Conservation (phyloP, 1,140 invertebrate species). For the Apolygus lucorum region DNA sequence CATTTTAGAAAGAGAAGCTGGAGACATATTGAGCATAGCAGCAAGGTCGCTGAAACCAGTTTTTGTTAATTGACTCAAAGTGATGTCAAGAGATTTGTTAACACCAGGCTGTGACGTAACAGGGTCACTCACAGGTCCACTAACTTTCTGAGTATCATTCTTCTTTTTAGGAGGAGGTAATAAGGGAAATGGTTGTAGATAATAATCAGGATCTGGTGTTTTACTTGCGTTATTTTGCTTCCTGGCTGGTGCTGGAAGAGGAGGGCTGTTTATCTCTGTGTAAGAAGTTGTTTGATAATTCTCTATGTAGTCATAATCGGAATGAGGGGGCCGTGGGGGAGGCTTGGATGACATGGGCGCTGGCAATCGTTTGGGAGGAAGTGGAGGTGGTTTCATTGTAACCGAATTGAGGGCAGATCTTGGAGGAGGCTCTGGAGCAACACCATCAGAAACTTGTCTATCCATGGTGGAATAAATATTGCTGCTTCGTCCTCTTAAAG, state of each 20-base stretch:
- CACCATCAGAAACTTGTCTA: slow-evolving; percentile 37
- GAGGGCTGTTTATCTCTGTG: slow-evolving; percentile 43
- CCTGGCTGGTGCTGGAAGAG: slow-evolving; percentile 52
- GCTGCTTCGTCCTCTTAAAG: slow-evolving; percentile 25
- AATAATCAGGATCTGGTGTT: slow-evolving; percentile 50
- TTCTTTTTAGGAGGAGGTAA: slow-evolving; percentile 40
- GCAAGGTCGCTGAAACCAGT: slow-evolving; percentile 70
- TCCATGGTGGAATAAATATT: slow-evolving; percentile 29
- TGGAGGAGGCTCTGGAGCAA: slow-evolving; percentile 60
- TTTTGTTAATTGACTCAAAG: slow-evolving; percentile 68
- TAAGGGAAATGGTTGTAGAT: slow-evolving; percentile 42
- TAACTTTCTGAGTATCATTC: slow-evolving; percentile 17
- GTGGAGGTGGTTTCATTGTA: slow-evolving; percentile 63
- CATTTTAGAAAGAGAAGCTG: slow-evolving; percentile 67
- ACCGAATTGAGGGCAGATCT: slow-evolving; percentile 46
- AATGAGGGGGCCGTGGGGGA: slow-evolving; percentile 55
- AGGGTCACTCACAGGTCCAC: slow-evolving; percentile 3
- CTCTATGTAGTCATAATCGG: slow-evolving; percentile 53
- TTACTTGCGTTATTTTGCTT: slow-evolving; percentile 40
- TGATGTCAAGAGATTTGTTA: slow-evolving; percentile 54
- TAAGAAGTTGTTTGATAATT: slow-evolving; percentile 43
- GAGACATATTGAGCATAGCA: slow-evolving; percentile 60
- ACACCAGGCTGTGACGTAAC: not conserved
- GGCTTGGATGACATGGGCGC: slow-evolving; percentile 43
- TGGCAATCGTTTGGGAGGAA: slow-evolving; percentile 70